These are phyloP conservation scores for Branchipolynoe longqiensis DNA, from an alignment of 2,888 invertebrate species.

Conservation along the genomic window DNA sequence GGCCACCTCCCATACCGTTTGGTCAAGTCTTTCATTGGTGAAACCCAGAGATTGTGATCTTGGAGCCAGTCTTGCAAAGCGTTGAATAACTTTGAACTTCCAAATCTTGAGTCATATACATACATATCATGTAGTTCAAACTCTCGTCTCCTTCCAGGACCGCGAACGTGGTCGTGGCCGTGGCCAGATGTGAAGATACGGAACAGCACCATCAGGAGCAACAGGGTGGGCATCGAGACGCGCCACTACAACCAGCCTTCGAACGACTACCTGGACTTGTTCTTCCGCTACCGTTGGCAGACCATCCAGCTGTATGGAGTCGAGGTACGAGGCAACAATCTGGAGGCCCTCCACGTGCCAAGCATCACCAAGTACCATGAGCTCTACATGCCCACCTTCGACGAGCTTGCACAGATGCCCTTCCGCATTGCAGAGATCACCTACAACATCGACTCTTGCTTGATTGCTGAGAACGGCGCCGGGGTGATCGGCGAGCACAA, in stretches of 20 bases:
- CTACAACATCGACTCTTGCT: conserved; percentile 92
- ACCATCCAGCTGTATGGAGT: conserved; percentile 73
- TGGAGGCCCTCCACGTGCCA: conserved; percentile 79
- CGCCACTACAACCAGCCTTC: conserved; percentile 81
- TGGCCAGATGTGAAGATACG: conserved; percentile 65
- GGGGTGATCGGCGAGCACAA: conserved; percentile 93
- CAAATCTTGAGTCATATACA: neutral
- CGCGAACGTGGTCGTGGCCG: conserved; percentile 66
- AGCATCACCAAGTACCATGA: conserved; percentile 81
- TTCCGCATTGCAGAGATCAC: conserved; percentile 92
- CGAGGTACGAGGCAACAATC: conserved; percentile 70
- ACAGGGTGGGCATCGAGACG: conserved; percentile 77
- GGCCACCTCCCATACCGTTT: too few relatives aligned
- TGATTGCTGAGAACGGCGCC: conserved; percentile 92
- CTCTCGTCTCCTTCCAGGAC: conserved; percentile 47
- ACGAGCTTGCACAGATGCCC: conserved; percentile 73
- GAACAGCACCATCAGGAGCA: conserved; percentile 68
- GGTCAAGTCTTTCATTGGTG: too few relatives aligned
- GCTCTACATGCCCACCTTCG: conserved; percentile 79
- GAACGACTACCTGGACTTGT: conserved; percentile 79
- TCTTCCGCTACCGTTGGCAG: conserved; percentile 77
- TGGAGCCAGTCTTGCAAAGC: neutral
- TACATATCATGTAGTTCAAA: neutral
- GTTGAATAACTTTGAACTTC: neutral
- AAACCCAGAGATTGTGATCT: neutral